Percentiles rank a stretch among this genome's conserved stretches.
Evolutionary conservation across 2,113 vertebrate species (phyloP).

Genomic region (Amblyopsis rosae): DNA sequence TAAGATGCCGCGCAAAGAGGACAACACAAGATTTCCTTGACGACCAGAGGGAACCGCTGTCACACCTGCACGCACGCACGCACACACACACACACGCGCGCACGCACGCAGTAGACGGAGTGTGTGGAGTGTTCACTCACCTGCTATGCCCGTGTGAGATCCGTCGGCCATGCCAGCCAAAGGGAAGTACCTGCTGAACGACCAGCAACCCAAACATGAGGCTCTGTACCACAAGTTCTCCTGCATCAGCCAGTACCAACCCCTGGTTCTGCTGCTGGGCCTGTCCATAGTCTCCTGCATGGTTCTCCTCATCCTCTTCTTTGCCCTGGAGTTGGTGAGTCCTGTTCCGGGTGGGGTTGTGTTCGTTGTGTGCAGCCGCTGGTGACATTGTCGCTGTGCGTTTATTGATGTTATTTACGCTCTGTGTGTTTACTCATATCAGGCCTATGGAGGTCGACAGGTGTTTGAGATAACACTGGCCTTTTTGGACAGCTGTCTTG

Average conservation of each 20-base stretch:
- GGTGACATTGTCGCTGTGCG: too few relatives aligned
- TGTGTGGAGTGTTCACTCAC: slow-evolving; percentile 21
- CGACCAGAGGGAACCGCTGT: slow-evolving; percentile 4
- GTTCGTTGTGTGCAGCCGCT: too few relatives aligned
- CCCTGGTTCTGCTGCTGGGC: slow-evolving; percentile 85
- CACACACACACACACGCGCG: background rate
- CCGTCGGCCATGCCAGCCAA: slow-evolving; percentile 88
- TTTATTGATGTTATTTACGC: too few relatives aligned
- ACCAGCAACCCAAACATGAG: slow-evolving; percentile 84
- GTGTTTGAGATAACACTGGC: too few relatives aligned
- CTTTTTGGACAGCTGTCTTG: too few relatives aligned
- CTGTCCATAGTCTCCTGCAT: slow-evolving; percentile 80
- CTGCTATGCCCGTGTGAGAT: slow-evolving; percentile 56
- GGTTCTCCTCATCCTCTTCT: slow-evolving; percentile 79
- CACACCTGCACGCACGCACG: slow-evolving; percentile 27
- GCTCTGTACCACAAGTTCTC: slow-evolving; percentile 89
- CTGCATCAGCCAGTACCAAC: slow-evolving; percentile 89
- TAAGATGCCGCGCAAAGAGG: slow-evolving; percentile 52
- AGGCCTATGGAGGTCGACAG: too few relatives aligned
- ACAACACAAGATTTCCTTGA: slow-evolving; percentile 40
- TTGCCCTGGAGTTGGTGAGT: slow-evolving; percentile 82
- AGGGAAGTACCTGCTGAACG: slow-evolving; percentile 92
- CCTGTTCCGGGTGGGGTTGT: background rate
- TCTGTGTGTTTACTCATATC: too few relatives aligned
- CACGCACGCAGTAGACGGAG: background rate